These are phyloP conservation scores for Petrosia ficiformis DNA, from an alignment of 37 sponge, comb jelly and placozoan species.

Conservation along the genomic window DNA sequence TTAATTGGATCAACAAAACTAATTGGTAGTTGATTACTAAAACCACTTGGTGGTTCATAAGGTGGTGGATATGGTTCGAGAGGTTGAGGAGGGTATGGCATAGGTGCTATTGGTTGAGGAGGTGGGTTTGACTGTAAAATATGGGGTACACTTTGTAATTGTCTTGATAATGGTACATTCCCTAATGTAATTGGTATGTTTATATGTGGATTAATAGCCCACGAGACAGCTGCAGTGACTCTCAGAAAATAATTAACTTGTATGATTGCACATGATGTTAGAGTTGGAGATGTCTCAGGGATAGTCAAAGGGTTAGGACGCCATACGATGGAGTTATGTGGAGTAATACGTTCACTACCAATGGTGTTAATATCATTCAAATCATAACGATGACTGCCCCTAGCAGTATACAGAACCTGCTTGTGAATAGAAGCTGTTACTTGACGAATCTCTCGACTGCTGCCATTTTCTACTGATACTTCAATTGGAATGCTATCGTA, in stretches of 20 bases:
- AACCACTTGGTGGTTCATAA: neutral
- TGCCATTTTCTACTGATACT: constrained; percentile 38
- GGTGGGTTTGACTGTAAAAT: neutral
- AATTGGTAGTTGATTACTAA: neutral
- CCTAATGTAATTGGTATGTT: constrained; percentile 42
- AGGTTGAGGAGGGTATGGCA: neutral
- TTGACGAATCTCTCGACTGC: neutral
- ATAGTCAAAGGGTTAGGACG: constrained; percentile 12
- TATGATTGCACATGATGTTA: constrained; percentile 22
- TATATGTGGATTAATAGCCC: constrained; percentile 18
- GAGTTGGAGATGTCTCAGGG: constrained; percentile 18
- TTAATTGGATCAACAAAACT: no score
- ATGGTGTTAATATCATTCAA: neutral
- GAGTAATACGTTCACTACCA: constrained; percentile 1
- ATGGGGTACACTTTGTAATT: neutral
- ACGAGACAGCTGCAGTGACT: constrained; percentile 21
- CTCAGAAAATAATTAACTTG: constrained; percentile 16
- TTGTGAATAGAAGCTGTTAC: neutral
- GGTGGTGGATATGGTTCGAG: neutral
- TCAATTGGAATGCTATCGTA: constrained; percentile 22
- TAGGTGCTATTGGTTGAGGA: neutral
- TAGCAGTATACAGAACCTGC: neutral
- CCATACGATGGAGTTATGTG: neutral
- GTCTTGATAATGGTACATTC: constrained; percentile 19
- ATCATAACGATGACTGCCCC: neutral